Conservation (phyloP, 2,888 invertebrate species). For the Sinopyrophorus schimmeli region DNA sequence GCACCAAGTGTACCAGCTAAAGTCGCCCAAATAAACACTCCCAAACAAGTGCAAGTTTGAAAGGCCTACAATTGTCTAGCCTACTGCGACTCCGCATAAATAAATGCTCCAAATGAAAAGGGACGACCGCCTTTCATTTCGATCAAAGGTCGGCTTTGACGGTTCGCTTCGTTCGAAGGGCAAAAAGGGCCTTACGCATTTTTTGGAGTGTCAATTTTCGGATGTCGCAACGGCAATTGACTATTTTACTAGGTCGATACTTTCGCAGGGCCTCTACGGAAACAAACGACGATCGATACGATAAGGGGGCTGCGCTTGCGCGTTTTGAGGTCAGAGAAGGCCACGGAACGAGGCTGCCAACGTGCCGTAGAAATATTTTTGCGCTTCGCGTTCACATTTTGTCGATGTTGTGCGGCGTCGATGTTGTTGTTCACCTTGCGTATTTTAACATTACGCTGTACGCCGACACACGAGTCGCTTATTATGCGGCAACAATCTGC, state of each 20-base stretch:
- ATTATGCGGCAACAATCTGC: not conserved
- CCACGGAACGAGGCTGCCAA: constrained; percentile 28
- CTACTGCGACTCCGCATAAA: no score
- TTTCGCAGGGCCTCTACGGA: constrained; percentile 35
- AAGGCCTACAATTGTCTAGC: no score
- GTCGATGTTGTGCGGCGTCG: constrained; percentile 4
- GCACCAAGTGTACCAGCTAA: constrained; percentile 29
- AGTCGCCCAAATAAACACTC: constrained; percentile 17
- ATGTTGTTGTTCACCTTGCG: constrained; percentile 5
- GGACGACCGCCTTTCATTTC: no score
- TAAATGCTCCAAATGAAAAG: no score
- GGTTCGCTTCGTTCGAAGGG: no score
- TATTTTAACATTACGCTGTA: constrained; percentile 13
- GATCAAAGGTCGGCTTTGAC: no score
- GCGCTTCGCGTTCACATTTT: constrained; percentile 20
- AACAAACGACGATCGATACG: constrained; percentile 41
- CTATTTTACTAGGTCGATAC: constrained; percentile 1
- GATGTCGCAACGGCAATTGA: no score
- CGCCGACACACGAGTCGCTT: constrained; percentile 1
- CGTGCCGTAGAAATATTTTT: constrained; percentile 20
- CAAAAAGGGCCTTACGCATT: no score
- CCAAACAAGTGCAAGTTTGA: not conserved
- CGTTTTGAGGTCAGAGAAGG: constrained; percentile 34
- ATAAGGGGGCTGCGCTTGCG: constrained; percentile 37
- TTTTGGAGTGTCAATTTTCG: no score